These are phyloP conservation scores for Eupeodes luniger DNA, from an alignment of 2,888 invertebrate species.

Conservation along the genomic window DNA sequence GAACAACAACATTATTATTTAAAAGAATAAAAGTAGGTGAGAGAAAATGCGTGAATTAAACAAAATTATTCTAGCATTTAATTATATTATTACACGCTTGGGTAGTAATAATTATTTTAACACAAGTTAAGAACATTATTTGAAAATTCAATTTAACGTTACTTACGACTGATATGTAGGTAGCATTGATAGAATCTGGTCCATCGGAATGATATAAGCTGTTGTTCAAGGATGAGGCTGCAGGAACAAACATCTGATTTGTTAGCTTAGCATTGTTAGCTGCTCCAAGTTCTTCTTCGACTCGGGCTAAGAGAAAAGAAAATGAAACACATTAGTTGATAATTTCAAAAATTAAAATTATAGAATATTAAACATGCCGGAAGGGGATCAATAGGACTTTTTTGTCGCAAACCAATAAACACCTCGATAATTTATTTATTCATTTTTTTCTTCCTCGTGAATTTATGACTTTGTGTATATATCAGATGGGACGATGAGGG, in stretches of 20 bases:
- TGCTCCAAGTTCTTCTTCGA: slow-evolving; percentile 86
- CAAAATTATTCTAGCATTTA: slow-evolving; percentile 59
- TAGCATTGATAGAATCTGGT: slow-evolving; percentile 86
- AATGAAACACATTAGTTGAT: not conserved
- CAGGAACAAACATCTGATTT: slow-evolving; percentile 86
- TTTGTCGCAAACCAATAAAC: too few species aligned
- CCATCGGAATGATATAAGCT: slow-evolving; percentile 81
- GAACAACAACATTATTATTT: slow-evolving; percentile 36
- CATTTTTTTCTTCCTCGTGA: too few species aligned
- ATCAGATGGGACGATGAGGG: too few species aligned
- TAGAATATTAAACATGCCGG: too few species aligned
- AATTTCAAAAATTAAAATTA: not conserved
- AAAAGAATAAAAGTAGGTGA: slow-evolving; percentile 50
- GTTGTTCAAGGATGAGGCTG: slow-evolving; percentile 83
- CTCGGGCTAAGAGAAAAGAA: slow-evolving; percentile 85
- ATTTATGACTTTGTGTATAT: too few species aligned
- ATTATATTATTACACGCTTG: slow-evolving; percentile 41
- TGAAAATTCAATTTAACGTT: not conserved
- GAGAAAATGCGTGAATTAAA: slow-evolving; percentile 40
- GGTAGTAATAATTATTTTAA: not conserved
- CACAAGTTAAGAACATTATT: slow-evolving; percentile 19
- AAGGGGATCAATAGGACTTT: too few species aligned
- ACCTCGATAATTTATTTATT: too few species aligned
- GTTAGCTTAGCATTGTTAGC: slow-evolving; percentile 85
- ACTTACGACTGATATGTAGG: slow-evolving; percentile 91